Evolutionary conservation across 2,113 vertebrate species (phyloP).

Genomic region (Nibea albiflora): DNA sequence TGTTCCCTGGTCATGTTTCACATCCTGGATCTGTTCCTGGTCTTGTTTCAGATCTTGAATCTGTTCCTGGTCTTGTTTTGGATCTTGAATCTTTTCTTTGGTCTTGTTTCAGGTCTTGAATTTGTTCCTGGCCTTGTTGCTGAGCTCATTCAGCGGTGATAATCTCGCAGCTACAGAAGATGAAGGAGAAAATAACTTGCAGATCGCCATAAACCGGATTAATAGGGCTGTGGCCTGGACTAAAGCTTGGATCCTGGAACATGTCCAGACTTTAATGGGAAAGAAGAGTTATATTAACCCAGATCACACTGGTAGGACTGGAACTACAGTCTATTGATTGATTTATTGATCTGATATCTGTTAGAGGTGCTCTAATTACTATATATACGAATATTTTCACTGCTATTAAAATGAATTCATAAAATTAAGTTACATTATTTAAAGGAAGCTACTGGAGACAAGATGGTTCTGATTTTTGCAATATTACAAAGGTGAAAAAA

Average conservation of each 20-base stretch:
- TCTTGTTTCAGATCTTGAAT: no score
- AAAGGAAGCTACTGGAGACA: no score
- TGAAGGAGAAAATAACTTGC: conserved; percentile 94
- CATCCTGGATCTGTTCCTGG: no score
- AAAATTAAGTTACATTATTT: no score
- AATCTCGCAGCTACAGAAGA: conserved; percentile 89
- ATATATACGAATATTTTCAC: no score
- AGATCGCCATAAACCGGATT: conserved; percentile 92
- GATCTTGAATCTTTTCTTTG: neutral
- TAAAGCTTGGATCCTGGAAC: conserved; percentile 76
- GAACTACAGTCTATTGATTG: neutral
- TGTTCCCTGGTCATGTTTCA: neutral
- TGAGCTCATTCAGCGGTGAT: conserved; percentile 95
- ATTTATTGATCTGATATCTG: no score
- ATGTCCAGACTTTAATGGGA: conserved; percentile 69
- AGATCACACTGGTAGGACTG: conserved; percentile 23
- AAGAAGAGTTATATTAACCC: conserved; percentile 31
- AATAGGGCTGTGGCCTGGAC: conserved; percentile 82
- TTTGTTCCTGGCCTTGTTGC: conserved; percentile 94
- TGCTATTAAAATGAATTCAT: no score
- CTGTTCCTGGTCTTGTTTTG: conserved; percentile 5
- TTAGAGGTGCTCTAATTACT: no score
- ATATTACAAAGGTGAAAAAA: no score
- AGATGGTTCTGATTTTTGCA: no score
- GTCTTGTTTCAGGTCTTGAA: conserved; percentile 84